Percentiles rank a stretch among this genome's conserved stretches.
These are phyloP conservation scores for Erpobdella octoculata DNA, from an alignment of 2,888 invertebrate species.

Conservation along the genomic window DNA sequence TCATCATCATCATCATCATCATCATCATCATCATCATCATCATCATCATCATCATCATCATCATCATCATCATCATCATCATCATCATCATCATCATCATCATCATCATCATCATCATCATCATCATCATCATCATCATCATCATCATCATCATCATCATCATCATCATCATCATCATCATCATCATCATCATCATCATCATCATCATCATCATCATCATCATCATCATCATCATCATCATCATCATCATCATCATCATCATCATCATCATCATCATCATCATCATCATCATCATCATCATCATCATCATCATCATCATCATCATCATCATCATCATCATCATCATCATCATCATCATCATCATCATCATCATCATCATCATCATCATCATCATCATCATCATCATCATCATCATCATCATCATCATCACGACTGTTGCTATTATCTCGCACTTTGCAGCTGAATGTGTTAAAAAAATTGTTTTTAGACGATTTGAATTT, in stretches of 20 bases:
- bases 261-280: conserved; percentile 16
- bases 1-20: conserved; percentile 7
- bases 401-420: conserved; percentile 18
- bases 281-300: conserved; percentile 18
- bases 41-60: conserved; percentile 15
- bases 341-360: conserved; percentile 22
- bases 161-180: conserved; percentile 8
- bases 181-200: conserved; percentile 9
- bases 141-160: conserved; percentile 14
- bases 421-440: no score
- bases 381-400: conserved; percentile 21
- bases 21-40: conserved; percentile 16
- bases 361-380: conserved; percentile 23
- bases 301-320: conserved; percentile 18
- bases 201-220: conserved; percentile 13
- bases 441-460: no score
- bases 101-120: conserved; percentile 8
- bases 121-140: conserved; percentile 9
- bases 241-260: conserved; percentile 2
- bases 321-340: background rate
- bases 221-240: background rate
- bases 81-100: background rate
- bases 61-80: conserved; percentile 14
- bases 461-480: no score
- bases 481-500: no score